phyloP scores from a whole-genome alignment of 1,140 invertebrate genomes.

The Pachyrhynchus sulphureomaculatus region DNA sequence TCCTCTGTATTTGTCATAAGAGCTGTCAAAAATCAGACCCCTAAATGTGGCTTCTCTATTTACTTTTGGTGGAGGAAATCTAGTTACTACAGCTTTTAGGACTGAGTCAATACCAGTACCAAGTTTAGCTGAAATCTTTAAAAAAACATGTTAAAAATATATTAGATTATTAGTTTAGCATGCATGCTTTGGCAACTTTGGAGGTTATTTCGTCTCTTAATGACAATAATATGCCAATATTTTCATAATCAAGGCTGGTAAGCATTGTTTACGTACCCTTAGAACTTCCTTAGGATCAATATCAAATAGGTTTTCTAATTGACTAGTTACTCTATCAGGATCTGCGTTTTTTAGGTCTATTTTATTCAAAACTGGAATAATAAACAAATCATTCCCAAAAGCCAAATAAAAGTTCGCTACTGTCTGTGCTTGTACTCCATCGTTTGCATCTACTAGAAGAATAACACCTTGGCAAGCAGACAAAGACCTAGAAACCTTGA shows the following conservation, averaged over 20 bases:
- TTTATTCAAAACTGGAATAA: conserved; percentile 96
- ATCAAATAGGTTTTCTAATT: conserved; percentile 84
- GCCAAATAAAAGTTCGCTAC: conserved; percentile 96
- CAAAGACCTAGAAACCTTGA: conserved; percentile 75
- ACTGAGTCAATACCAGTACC: conserved; percentile 79
- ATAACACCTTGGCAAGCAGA: conserved; percentile 94
- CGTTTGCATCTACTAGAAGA: conserved; percentile 93
- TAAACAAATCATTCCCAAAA: conserved; percentile 74
- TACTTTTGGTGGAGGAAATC: conserved; percentile 74
- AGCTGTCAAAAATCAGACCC: conserved; percentile 91
- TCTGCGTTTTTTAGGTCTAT: conserved; percentile 92
- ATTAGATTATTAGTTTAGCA: too few species aligned
- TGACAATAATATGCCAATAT: too few species aligned
- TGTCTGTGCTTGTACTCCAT: conserved; percentile 96
- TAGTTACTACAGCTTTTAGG: conserved; percentile 73
- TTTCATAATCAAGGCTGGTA: too few species aligned
- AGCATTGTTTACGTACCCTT: conserved; percentile 57
- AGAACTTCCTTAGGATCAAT: conserved; percentile 70
- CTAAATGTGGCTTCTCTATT: conserved; percentile 64
- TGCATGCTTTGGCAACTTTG: too few species aligned
- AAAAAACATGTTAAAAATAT: not conserved
- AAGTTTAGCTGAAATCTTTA: conserved; percentile 84
- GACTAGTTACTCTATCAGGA: conserved; percentile 75
- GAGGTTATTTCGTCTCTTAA: too few species aligned
- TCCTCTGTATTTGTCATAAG: conserved; percentile 88